A percentile compares a stretch with the other conserved stretches of the same genome.
These are phyloP conservation scores for Euura lappo DNA, from an alignment of 1,140 invertebrate genomes.

Conservation along the genomic window DNA sequence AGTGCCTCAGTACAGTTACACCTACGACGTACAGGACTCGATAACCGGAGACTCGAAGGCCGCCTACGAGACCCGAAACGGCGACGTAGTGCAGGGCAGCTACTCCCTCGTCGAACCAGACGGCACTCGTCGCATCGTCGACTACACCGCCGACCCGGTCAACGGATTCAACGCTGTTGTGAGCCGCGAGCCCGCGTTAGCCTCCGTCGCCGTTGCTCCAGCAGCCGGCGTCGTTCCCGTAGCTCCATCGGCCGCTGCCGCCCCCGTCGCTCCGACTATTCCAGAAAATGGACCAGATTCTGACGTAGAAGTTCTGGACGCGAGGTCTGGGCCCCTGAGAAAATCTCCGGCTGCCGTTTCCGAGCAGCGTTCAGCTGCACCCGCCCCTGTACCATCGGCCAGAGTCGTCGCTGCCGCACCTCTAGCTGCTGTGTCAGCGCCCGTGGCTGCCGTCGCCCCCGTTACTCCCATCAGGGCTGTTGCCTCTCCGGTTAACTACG, in stretches of 20 bases:
- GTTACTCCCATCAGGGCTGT: constrained; percentile 21
- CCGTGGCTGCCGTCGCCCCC: constrained; percentile 1
- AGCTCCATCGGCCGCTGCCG: constrained; percentile 27
- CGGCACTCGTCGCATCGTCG: constrained; percentile 72
- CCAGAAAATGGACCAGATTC: constrained; percentile 50
- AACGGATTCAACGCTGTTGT: constrained; percentile 75
- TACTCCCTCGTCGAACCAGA: constrained; percentile 66
- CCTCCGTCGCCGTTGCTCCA: constrained; percentile 27
- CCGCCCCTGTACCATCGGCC: background rate
- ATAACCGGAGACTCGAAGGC: constrained; percentile 61
- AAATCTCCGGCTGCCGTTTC: background rate
- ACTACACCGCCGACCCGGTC: constrained; percentile 76
- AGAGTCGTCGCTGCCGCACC: constrained; percentile 19
- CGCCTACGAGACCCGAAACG: constrained; percentile 59
- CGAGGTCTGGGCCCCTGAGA: constrained; percentile 38
- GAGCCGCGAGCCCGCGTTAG: constrained; percentile 61
- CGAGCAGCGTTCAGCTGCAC: background rate
- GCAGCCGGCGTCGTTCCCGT: constrained; percentile 35
- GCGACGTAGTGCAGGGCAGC: constrained; percentile 66
- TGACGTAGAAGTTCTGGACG: constrained; percentile 54
- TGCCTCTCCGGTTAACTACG: constrained; percentile 19
- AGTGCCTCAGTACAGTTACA: constrained; percentile 61
- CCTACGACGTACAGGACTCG: constrained; percentile 62
- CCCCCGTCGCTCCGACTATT: constrained; percentile 33
- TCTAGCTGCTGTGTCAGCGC: background rate